Base-by-base conservation (phyloP, 2,888 invertebrate genomes). In the Copidosoma aretas region DNA sequence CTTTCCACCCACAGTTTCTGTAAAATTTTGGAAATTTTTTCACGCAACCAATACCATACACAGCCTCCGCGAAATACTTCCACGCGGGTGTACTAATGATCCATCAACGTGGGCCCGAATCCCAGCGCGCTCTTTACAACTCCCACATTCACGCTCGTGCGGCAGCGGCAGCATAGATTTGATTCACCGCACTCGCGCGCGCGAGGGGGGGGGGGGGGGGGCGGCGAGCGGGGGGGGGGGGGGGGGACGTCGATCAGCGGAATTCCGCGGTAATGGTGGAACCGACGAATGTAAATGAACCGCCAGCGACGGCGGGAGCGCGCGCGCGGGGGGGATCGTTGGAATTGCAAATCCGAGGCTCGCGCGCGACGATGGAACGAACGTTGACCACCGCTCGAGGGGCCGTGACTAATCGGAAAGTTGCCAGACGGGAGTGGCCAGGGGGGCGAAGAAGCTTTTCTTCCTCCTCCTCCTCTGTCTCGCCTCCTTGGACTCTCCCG, bases 271-370 rank as follows among this genome's bases (percentile, higher is more conserved):
- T 62, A 73, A 70, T 67, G 61, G 60, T 41, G 17, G 51, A 54
- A 54, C 41, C 43, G 49, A 53, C 60, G 65, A 70, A 75, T 70
- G 65, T 63, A 71, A 74, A 65, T 59, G 58, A 59, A 32, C 15
- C 49, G 19, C 21, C 8, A n/a, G 25, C 41, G 32, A 60, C 56
- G 39, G 49, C n/a, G 21, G 57, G 58, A 1, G 67, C 66, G 39
- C 67, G 69, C 60, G n/a, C n/a, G n/a, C n/a, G 41, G 41, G 41
- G 17, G 12, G 17, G 43, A 46, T 4, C 43, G 76, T 77, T 77
- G 75, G 73, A 77, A 77, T 77, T 70, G 66, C 75, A 77, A 74
- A 75, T 75, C 59, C 58, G 24, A 15, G 51, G 25, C 60, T 54
- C 51, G 8, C 4, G 43, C 43, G 43, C 67, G 72, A 75, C 75